Conservation (phyloP, 2,888 invertebrate genomes). For the Erebia ligea region DNA sequence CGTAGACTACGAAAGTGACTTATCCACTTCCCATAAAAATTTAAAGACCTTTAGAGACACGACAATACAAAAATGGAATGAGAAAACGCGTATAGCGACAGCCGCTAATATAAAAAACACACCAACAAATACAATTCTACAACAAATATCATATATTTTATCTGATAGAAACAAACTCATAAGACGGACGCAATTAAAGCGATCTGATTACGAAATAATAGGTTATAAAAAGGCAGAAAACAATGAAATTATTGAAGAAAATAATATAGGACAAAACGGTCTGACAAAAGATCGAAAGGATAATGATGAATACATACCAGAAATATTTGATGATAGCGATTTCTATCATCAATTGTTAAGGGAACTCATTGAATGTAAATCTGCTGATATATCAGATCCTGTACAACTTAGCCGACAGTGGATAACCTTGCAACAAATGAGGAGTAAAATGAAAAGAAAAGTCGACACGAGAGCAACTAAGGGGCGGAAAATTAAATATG, state of each 20-base stretch:
- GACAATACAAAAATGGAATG: slow-evolving; percentile 97
- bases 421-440: slow-evolving; percentile 94
- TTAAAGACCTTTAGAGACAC: slow-evolving; percentile 89
- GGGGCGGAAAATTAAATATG: slow-evolving; percentile 94
- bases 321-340: slow-evolving; percentile 98
- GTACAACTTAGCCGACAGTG: slow-evolving; percentile 94
- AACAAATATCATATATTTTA: slow-evolving; percentile 94
- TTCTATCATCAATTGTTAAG: slow-evolving; percentile 97
- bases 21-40: slow-evolving; percentile 82
- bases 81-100: slow-evolving; percentile 91
- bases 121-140: slow-evolving; percentile 85
- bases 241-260: slow-evolving; percentile 48
- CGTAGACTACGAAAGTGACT: slow-evolving; percentile 82
- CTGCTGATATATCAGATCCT: slow-evolving; percentile 92
- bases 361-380: slow-evolving; percentile 96
- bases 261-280: slow-evolving; percentile 45
- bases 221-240: slow-evolving; percentile 76
- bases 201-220: slow-evolving; percentile 88
- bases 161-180: slow-evolving; percentile 90
- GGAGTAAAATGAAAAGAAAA: slow-evolving; percentile 95
- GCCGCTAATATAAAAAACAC: slow-evolving; percentile 85
- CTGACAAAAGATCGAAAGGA: slow-evolving; percentile 62
- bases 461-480: slow-evolving; percentile 97
- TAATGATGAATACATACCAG: slow-evolving; percentile 86
- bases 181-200: slow-evolving; percentile 90